Evolutionary conservation across 35 echinoderm and acorn worm genomes (phyloP).

Genomic region (Ophiothrix spiculata): DNA sequence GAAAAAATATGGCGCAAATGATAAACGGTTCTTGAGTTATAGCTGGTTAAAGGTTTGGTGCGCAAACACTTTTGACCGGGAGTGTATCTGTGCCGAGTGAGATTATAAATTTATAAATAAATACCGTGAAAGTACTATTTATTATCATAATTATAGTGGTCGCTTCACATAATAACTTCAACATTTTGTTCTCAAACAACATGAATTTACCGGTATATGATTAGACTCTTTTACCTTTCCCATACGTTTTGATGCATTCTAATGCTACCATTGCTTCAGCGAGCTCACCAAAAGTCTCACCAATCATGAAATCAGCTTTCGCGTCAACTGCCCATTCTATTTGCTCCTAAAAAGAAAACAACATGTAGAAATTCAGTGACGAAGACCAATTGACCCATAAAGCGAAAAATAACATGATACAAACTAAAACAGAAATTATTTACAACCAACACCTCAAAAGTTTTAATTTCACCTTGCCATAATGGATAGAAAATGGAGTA

Average conservation of each 20-base stretch:
- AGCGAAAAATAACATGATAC: background rate
- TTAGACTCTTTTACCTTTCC: too few relatives aligned
- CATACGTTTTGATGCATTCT: slow-evolving; percentile 67
- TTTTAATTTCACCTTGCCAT: background rate
- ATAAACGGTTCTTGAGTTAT: too few relatives aligned
- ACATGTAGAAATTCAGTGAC: background rate
- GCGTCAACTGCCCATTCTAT: slow-evolving; percentile 76
- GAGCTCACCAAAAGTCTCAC: slow-evolving; percentile 56
- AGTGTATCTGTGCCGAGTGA: too few relatives aligned
- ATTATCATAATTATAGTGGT: too few relatives aligned
- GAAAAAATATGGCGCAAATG: too few relatives aligned
- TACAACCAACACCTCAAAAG: background rate
- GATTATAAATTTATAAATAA: too few relatives aligned
- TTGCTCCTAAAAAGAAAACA: slow-evolving; percentile 49
- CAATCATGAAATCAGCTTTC: slow-evolving; percentile 81
- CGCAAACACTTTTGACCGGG: too few relatives aligned
- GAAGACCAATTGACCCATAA: background rate
- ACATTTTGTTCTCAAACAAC: too few relatives aligned
- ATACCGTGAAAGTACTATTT: too few relatives aligned
- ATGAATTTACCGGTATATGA: too few relatives aligned
- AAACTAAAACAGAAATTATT: background rate
- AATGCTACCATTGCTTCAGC: slow-evolving; percentile 71
- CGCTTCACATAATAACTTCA: too few relatives aligned
- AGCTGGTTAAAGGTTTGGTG: too few relatives aligned
- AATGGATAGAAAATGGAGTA: background rate